Conservation (phyloP, 2,113 vertebrate genomes). For the Pavo muticus region DNA sequence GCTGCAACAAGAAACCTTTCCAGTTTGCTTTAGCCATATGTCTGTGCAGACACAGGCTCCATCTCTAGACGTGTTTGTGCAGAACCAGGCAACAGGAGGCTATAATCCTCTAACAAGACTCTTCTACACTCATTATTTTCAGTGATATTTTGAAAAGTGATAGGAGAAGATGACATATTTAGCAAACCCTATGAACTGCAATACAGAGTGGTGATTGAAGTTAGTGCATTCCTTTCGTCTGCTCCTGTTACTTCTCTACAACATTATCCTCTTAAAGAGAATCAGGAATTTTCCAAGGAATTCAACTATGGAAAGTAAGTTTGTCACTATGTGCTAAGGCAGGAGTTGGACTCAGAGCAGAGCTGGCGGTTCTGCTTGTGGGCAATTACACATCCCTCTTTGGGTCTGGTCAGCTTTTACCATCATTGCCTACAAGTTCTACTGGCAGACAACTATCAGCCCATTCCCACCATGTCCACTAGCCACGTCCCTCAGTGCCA, state of each 20-base stretch:
- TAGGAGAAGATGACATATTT: constrained; percentile 4
- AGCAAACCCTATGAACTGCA: not conserved
- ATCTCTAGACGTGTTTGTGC: not conserved
- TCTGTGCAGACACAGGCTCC: not conserved
- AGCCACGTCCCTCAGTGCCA: too few relatives aligned
- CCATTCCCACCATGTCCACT: too few relatives aligned
- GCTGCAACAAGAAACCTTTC: not conserved
- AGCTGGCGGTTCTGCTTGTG: not conserved
- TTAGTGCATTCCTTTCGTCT: constrained; percentile 2
- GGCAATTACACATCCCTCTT: not conserved
- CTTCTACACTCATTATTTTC: not conserved
- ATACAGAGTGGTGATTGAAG: not conserved
- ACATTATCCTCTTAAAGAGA: not conserved
- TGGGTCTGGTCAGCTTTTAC: not conserved
- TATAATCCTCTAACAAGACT: not conserved
- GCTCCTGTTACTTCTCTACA: not conserved
- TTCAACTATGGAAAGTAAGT: not conserved
- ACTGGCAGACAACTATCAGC: not conserved
- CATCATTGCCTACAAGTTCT: not conserved
- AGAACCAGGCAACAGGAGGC: not conserved
- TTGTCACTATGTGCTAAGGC: not conserved
- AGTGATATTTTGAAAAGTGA: constrained; percentile 28
- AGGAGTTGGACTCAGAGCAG: not conserved
- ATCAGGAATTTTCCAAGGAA: constrained; percentile 9
- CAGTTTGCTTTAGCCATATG: constrained; percentile 1